These are phyloP conservation scores for Brachionus manjavacas DNA, from an alignment of 1,140 invertebrate species.

Conservation along the genomic window DNA sequence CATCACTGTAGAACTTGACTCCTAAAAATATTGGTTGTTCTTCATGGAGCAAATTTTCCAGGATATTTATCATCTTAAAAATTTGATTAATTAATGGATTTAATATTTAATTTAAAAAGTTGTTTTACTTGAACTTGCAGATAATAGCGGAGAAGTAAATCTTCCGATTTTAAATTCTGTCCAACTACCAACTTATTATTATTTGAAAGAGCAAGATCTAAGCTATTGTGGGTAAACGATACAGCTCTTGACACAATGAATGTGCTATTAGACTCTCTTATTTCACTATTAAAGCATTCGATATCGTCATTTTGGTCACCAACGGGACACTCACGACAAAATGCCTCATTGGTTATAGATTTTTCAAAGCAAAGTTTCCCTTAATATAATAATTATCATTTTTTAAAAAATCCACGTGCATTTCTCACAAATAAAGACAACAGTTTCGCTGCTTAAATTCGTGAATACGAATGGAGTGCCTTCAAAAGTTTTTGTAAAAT, in stretches of 20 bases:
- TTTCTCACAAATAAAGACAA: background rate
- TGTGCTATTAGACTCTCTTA: background rate
- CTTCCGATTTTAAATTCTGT: background rate
- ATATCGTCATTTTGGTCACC: background rate
- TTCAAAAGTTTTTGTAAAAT: background rate
- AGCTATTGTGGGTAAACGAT: background rate
- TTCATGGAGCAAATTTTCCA: background rate
- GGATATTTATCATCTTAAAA: background rate
- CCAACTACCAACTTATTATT: background rate
- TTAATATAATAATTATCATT: background rate
- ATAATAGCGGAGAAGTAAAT: background rate
- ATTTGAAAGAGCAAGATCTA: background rate
- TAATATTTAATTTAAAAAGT: background rate
- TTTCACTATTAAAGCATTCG: background rate
- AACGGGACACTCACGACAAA: background rate
- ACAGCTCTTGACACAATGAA: background rate
- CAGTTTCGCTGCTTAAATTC: background rate
- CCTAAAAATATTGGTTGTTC: background rate
- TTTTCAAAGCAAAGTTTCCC: background rate
- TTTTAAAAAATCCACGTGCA: background rate
- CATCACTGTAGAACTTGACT: background rate
- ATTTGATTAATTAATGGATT: background rate
- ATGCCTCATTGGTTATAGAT: background rate
- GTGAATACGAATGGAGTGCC: background rate
- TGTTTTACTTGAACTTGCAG: background rate